Evolutionary conservation across 2,113 vertebrate genomes (phyloP), one percentile per base, ranked within the genome.

Genomic region (Lathamus discolor): DNA sequence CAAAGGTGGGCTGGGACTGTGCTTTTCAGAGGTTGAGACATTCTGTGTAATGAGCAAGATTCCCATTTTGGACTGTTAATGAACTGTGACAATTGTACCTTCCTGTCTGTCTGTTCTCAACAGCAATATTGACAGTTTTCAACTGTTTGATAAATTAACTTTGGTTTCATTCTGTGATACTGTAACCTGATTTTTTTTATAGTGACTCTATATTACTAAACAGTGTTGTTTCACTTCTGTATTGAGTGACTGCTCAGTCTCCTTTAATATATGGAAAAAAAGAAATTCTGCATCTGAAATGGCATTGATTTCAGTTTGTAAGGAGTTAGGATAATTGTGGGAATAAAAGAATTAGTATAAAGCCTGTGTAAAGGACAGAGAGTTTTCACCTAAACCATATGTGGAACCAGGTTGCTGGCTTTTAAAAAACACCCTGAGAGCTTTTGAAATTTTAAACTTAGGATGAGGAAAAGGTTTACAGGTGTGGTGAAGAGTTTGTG

Each of bases 171-270:
- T 73, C 92, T 93, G 70, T 93, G 74, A 76, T 94, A 37, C 73
- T 86, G 95, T 95, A 88, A 91, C 84, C 91, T 91, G 35, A 81
- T 81, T 73, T 91, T 93, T 87, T 95, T 91, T 70, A 91, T 84
- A 95, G 89, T 61, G 69, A 75, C 39, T 90, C 83, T 88, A 75
- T 91, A 92, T 91, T 75, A 82, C 94, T 84, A 52, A 91, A 84
- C 7, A 9, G 55, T 88, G 69, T 69, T 76, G 69, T 91, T 93
- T 90, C 61, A 41, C 68, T 88, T 90, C 74, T 95, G 84, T 95
- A 91, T 63, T 59, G 70, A 94, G 93, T 85, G 49, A 75, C 67
- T 73, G 44, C 77, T 82, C 48, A 62, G 5, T 66, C 62, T 88
- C 43, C 83, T 86, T 80, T 93, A 94, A 95, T 94, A 87, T 73